Percentiles rank a stretch among this genome's conserved stretches.
These are phyloP conservation scores for Pao palembangensis DNA, from an alignment of 2,113 vertebrate species.

Conservation along the genomic window DNA sequence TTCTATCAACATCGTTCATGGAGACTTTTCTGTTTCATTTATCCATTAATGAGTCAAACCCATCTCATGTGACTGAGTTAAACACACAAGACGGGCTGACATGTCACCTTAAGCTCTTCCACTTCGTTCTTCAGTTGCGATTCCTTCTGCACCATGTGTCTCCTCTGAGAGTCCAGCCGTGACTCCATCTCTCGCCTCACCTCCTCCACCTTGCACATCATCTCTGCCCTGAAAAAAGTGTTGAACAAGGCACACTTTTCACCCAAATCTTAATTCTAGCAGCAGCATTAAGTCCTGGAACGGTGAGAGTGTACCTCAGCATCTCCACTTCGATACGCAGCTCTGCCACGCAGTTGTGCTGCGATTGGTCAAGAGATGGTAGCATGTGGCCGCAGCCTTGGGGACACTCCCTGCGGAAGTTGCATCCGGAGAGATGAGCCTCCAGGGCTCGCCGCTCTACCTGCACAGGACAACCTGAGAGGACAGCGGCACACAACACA, in stretches of 20 bases:
- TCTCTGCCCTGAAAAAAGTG: constrained; percentile 74
- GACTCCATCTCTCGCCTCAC: constrained; percentile 88
- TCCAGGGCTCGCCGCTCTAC: constrained; percentile 77
- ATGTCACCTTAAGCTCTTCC: constrained; percentile 84
- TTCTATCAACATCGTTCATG: background rate
- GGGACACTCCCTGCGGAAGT: constrained; percentile 78
- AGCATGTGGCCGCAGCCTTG: constrained; percentile 81
- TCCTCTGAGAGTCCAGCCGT: constrained; percentile 85
- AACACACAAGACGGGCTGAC: constrained; percentile 1
- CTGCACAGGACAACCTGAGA: constrained; percentile 78
- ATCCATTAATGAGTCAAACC: no score
- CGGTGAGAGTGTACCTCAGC: constrained; percentile 71
- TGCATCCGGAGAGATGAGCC: constrained; percentile 80
- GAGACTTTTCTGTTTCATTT: background rate
- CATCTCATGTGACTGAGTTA: background rate
- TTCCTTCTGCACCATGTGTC: constrained; percentile 91
- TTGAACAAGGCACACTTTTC: background rate
- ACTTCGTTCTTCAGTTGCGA: constrained; percentile 83
- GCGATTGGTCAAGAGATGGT: constrained; percentile 73
- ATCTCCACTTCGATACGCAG: constrained; percentile 82
- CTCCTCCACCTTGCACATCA: constrained; percentile 85
- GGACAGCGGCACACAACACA: background rate
- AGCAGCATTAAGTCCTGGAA: background rate
- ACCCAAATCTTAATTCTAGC: background rate
- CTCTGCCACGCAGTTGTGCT: constrained; percentile 84